Evolutionary conservation across 2,797 vertebrate genomes (phyloP).

Genomic region (Choloepus didactylus): DNA sequence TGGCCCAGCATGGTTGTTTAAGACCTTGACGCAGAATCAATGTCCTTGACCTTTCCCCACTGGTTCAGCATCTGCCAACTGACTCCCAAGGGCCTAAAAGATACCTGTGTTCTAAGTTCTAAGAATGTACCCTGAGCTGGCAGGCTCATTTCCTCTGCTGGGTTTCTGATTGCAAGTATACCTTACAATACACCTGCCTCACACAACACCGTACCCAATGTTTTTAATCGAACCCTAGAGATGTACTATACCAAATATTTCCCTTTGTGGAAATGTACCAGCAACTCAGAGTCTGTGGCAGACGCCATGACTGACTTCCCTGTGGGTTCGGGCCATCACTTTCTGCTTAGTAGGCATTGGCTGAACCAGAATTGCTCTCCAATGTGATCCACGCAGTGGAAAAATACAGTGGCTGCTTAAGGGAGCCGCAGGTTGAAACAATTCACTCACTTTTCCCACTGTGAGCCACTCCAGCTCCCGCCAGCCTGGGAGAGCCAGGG

Average conservation of each 20-base stretch:
- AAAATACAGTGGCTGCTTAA: constrained; percentile 87
- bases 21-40: neutral
- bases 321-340: constrained; percentile 58
- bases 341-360: constrained; percentile 80
- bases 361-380: constrained; percentile 85
- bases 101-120: constrained; percentile 58
- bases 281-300: neutral
- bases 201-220: constrained; percentile 64
- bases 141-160: neutral
- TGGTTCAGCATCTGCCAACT: constrained; percentile 55
- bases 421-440: constrained; percentile 70
- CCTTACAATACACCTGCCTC: constrained; percentile 69
- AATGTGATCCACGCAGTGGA: constrained; percentile 86
- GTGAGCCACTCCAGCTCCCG: constrained; percentile 77
- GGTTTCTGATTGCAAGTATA: constrained; percentile 36
- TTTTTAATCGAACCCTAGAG: constrained; percentile 70
- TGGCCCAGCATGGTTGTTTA: neutral
- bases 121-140: neutral
- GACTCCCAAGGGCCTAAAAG: constrained; percentile 60
- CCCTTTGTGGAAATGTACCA: constrained; percentile 69
- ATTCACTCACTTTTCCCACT: constrained; percentile 79
- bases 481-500: constrained; percentile 55
- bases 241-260: constrained; percentile 12
- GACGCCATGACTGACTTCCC: constrained; percentile 22
- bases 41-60: constrained; percentile 51